Conservation (phyloP, 2,797 vertebrate species). For the Lemur catta region DNA sequence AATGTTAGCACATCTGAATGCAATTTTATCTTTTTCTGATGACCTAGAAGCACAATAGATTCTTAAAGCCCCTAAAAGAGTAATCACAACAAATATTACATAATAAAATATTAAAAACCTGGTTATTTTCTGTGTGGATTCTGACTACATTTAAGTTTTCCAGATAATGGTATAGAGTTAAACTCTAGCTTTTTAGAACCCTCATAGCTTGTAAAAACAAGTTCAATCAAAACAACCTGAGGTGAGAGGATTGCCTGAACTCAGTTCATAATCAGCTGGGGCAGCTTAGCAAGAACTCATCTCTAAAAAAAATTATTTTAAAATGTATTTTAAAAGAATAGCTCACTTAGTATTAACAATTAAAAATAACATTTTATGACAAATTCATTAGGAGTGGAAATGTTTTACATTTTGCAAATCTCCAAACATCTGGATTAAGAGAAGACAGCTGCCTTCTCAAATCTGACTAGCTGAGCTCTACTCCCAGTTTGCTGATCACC, state of each 20-base stretch:
- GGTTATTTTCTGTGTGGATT: not conserved
- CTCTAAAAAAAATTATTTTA: not conserved
- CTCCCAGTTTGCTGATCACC: not conserved
- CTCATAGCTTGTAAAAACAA: not conserved
- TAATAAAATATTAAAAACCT: not conserved
- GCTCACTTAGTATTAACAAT: not conserved
- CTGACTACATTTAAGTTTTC: not conserved
- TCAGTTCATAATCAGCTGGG: not conserved
- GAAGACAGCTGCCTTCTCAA: no score
- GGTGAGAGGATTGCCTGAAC: not conserved
- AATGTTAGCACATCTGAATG: not conserved
- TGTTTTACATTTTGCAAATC: no score
- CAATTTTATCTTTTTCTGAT: not conserved
- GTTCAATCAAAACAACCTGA: conserved; percentile 14
- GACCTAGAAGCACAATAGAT: not conserved
- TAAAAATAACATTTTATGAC: not conserved
- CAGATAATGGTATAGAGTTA: not conserved
- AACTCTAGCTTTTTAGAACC: not conserved
- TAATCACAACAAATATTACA: not conserved
- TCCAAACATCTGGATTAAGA: no score
- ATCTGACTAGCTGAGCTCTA: not conserved
- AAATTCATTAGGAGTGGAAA: no score
- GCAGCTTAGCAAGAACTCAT: not conserved
- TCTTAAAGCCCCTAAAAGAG: conserved; percentile 15
- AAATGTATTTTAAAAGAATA: not conserved